A percentile compares a stretch with the other conserved stretches of the same genome.
phyloP scores from a whole-genome alignment of 1,140 invertebrate genomes.

The Drosophila persimilis region DNA sequence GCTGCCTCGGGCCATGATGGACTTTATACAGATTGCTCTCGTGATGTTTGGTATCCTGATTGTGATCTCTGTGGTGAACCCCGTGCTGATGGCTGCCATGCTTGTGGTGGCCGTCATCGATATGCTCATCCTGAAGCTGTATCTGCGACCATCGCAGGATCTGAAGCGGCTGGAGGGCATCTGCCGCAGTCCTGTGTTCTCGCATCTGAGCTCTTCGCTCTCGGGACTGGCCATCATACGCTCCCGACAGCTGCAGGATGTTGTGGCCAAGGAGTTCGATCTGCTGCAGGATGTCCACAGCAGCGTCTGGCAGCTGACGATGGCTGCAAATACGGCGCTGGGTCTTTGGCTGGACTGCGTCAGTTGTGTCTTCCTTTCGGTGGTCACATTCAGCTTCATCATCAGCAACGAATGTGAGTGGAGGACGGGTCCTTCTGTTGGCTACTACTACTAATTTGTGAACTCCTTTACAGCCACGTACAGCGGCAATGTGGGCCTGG shows the following conservation, averaged over 20 bases:
- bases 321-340: slow-evolving; percentile 86
- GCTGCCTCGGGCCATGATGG: slow-evolving; percentile 88
- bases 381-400: slow-evolving; percentile 86
- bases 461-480: slow-evolving; percentile 83
- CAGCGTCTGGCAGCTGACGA: slow-evolving; percentile 86
- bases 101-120: slow-evolving; percentile 87
- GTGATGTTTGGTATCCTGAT: slow-evolving; percentile 87
- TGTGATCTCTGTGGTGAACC: slow-evolving; percentile 89
- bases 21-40: slow-evolving; percentile 85
- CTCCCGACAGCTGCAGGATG: slow-evolving; percentile 87
- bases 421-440: neutral
- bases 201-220: slow-evolving; percentile 90
- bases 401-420: slow-evolving; percentile 75
- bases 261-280: slow-evolving; percentile 89
- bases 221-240: slow-evolving; percentile 92
- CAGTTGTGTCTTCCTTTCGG: slow-evolving; percentile 86
- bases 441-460: neutral
- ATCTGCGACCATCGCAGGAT: slow-evolving; percentile 90
- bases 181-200: slow-evolving; percentile 91
- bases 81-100: slow-evolving; percentile 87
- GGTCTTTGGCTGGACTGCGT: slow-evolving; percentile 89
- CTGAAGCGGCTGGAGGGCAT: slow-evolving; percentile 92
- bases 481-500: slow-evolving; percentile 89
- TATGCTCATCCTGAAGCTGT: slow-evolving; percentile 88
- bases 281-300: slow-evolving; percentile 87